Percentiles rank a stretch among this genome's conserved stretches.
These are phyloP conservation scores for Drosophila parabipectinata DNA, from an alignment of 1,140 invertebrate species.

Conservation along the genomic window DNA sequence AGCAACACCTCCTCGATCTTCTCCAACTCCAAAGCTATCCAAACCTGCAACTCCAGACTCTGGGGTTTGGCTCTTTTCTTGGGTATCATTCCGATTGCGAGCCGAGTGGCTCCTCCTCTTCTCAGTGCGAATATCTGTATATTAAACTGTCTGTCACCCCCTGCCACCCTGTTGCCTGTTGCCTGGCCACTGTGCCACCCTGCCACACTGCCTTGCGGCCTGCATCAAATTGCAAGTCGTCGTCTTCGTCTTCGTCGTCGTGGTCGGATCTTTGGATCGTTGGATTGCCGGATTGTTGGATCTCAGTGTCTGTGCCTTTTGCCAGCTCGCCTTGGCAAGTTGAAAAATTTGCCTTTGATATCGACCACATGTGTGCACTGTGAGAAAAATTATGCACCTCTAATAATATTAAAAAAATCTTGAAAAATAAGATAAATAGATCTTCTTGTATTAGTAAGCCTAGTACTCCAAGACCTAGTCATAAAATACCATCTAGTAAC, in stretches of 20 bases:
- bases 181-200: slow-evolving; percentile 7
- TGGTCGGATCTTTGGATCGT: slow-evolving; percentile 45
- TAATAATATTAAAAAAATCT: not conserved
- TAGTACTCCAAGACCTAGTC: no score
- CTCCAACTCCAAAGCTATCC: not conserved
- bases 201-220: slow-evolving; percentile 19
- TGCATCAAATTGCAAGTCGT: slow-evolving; percentile 56
- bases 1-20: slow-evolving; percentile 68
- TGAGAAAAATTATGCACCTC: not conserved
- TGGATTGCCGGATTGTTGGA: slow-evolving; percentile 25
- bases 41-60: not conserved
- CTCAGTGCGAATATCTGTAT: slow-evolving; percentile 25
- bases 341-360: slow-evolving; percentile 78
- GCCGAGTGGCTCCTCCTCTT: slow-evolving; percentile 7
- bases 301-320: slow-evolving; percentile 33
- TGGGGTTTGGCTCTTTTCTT: slow-evolving; percentile 3
- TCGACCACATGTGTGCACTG: slow-evolving; percentile 47
- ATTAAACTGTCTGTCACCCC: slow-evolving; percentile 57
- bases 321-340: slow-evolving; percentile 39
- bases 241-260: slow-evolving; percentile 34
- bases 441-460: no score
- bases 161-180: slow-evolving; percentile 1
- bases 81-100: slow-evolving; percentile 19
- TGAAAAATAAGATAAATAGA: not conserved
- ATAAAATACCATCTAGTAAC: no score